Evolutionary conservation across 2,797 vertebrate species (phyloP), one percentile per base, ranked within the genome.

Genomic region (Spinibarbus caldwelli): DNA sequence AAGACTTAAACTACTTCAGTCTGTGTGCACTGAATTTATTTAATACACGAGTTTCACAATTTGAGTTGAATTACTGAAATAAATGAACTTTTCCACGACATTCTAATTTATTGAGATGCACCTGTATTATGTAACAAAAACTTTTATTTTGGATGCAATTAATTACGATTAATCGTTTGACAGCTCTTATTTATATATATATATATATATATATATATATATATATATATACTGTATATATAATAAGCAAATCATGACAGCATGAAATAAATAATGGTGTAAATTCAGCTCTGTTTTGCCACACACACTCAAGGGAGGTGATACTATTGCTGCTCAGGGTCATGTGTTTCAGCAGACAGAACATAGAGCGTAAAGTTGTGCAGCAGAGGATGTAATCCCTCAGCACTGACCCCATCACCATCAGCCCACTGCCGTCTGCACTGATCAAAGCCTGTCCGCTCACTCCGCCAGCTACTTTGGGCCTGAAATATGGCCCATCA

Each of bases 361-460:
- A 38, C 73, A 1, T 31, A 43, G 14, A 23, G 36, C 19, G 10
- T 68, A 11, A 31, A 78, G 34, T 59, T 80, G 38, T 64, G 79
- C 47, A 59, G 59, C 23, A 45, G 49, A 84, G 64, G 87, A 83
- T 54, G 78, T 92, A 91, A 93, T 91, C 90, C 92, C 80, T 78
- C 68, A 81, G 89, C 72, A 49, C 86, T 91, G 90, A 92, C 90
- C 91, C 87, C 90, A 87, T 83, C 54, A 83, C n/a, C 29, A 86
- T 91, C 85, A 80, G 85, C 83, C 86, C 85, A 67, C 82, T 78
- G 84, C 36, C 86, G 86, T 79, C 84, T 80, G 88, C 77, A 19
- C 87, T 89, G 90, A 93, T 94, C 93, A 93, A 94, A 93, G 92
- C 87, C 88, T 84, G 88, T 90, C 88, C 90, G 80, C 66, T 88